Percentiles rank a stretch among this genome's conserved stretches.
Evolutionary conservation across 2,888 invertebrate species (phyloP).

Genomic region (Metalampra italica): DNA sequence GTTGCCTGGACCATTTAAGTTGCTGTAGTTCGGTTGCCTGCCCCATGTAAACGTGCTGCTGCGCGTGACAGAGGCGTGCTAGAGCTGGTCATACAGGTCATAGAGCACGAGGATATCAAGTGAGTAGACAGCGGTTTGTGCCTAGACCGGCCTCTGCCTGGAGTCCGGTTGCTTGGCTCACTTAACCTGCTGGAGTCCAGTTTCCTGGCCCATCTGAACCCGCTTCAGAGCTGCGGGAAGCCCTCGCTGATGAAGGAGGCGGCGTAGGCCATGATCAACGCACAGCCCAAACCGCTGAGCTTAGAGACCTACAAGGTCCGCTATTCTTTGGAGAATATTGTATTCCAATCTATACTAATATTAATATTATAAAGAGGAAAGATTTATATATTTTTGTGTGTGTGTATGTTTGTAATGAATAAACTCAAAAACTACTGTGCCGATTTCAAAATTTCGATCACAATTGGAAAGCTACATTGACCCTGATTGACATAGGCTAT

Average conservation of each 20-base stretch:
- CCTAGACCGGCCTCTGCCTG: constrained; percentile 89
- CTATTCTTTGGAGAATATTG: no score
- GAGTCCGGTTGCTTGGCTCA: constrained; percentile 84
- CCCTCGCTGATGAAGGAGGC: constrained; percentile 88
- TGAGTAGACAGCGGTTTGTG: constrained; percentile 47
- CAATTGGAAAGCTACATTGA: no score
- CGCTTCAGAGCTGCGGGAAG: constrained; percentile 81
- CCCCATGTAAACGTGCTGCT: constrained; percentile 82
- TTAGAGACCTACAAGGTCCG: no score
- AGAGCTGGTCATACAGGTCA: constrained; percentile 81
- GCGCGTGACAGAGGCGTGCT: constrained; percentile 85
- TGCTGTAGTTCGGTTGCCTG: no score
- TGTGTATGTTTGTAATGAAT: no score
- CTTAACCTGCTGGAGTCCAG: constrained; percentile 80
- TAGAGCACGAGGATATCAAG: constrained; percentile 66
- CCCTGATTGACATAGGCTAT: no score
- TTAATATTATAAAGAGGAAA: no score
- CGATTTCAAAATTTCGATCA: no score
- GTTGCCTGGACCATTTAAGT: constrained; percentile 47
- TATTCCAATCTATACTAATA: no score
- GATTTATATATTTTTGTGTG: no score
- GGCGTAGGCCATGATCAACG: constrained; percentile 95
- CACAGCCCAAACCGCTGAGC: no score
- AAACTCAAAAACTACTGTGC: no score
- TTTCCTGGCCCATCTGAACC: constrained; percentile 82